These are phyloP conservation scores for Malthinus seriepunctatus DNA, from an alignment of 2,888 invertebrate genomes.

Conservation along the genomic window DNA sequence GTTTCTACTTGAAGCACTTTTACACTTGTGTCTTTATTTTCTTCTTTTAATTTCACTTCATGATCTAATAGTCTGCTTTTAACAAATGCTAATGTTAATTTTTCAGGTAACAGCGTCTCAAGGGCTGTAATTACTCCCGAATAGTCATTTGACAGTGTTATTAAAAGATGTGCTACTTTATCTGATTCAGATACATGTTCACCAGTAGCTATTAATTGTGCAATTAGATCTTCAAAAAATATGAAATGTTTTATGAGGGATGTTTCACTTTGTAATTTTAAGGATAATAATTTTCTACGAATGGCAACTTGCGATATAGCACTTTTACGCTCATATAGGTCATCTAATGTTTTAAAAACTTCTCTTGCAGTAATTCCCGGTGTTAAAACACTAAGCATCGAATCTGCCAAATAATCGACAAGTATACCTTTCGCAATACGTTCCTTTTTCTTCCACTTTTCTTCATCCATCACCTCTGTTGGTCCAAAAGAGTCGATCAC, in stretches of 20 bases:
- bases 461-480: neutral
- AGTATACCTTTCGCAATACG: neutral
- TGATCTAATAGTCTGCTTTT: slow-evolving; percentile 1
- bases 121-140: neutral
- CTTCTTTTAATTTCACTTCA: too few relatives aligned
- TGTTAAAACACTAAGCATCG: neutral
- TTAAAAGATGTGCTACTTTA: neutral
- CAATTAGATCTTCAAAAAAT: neutral
- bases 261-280: neutral
- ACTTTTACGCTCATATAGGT: neutral
- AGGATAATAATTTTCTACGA: neutral
- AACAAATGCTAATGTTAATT: neutral
- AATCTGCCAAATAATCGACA: neutral
- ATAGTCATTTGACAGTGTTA: neutral
- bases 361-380: neutral
- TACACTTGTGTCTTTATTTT: too few relatives aligned
- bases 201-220: neutral
- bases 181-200: neutral
- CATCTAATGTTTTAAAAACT: neutral
- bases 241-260: neutral
- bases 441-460: neutral
- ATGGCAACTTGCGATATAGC: neutral
- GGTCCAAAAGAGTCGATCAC: neutral
- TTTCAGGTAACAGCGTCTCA: neutral
- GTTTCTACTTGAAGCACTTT: too few relatives aligned